Base-by-base conservation (phyloP, 2,888 invertebrate species). In the Morinoia aosen region DNA sequence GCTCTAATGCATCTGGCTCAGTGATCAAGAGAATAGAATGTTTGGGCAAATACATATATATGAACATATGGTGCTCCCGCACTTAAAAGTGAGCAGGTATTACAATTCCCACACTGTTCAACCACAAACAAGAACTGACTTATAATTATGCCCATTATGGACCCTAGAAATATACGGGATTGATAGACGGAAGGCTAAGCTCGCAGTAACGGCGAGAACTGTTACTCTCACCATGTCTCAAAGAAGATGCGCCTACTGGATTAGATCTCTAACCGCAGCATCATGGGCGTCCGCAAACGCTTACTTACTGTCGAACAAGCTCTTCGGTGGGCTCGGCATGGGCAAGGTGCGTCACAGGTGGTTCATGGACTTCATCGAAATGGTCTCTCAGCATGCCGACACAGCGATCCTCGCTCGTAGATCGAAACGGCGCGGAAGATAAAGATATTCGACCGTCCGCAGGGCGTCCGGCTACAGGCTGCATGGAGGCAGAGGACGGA, bases 321-420 rank as follows among this genome's bases (percentile, higher is more conserved):
- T 93, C 57, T 56, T 93, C 93, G 33, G 33, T 93, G n/a, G 93
- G 93, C 48, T 93, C 93, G n/a, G 93, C 90, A 48, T 90, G 93
- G 16, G 57, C 57, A 5, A 93, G 57, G 57, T 90, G 90, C 7
- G 93, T 93, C 8, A 93, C 57, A n/a, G 56, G 33, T 33, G 93
- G 93, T 12, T 33, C 14, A 8, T 57, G n/a, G 12, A 58, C 93
- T 11, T 58, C 95, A 25, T 64, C 95, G n/a, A 95, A 61, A 57
- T 14, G 14, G 39, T 64, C 64, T 64, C 39, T 64, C 61, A 57
- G 16, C 40, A 58, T 58, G 19, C 39, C 58, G 8, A n/a, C 39
- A 48, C 58, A 19, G 40, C 33, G 56, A 40, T 40, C 39, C 14
- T 57, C 94, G 14, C 12, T 57, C 39, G 91, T 10, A 91, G 25